Evolutionary conservation across 2,888 invertebrate species (phyloP), one percentile per base, ranked within the genome.

Genomic region (Drosophila testacea): DNA sequence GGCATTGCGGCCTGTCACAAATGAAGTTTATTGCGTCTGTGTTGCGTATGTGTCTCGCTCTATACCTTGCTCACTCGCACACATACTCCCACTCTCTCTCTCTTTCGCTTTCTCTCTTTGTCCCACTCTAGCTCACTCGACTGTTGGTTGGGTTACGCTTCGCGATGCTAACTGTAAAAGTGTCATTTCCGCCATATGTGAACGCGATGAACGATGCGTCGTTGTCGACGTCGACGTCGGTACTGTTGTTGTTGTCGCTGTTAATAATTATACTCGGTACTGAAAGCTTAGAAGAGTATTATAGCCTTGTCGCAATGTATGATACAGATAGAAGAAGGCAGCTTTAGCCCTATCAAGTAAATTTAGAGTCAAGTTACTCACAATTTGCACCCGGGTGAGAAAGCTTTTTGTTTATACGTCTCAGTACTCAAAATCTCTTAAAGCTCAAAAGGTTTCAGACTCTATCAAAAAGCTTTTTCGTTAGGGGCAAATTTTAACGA

Each of bases 1-100:
- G 82, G 81, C 87, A 81, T 90, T 91, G 89, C 83, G 89, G 83
- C 83, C 90, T 91, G 91, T 90, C 90, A 91, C 73, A 90, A 91
- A 74, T 90, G 90, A 90, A 91, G 90, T 90, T 90, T 90, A 90
- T 90, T 89, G 90, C 83, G 91, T 90, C 91, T 90, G 90, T 83
- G 76, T 79, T 70, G 83, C 81, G 73, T 73, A 65, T 77, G 71
- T 70, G 78, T 70, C 67, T 56, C 70, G 47, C 44, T 10, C 57
- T 51, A 39, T 44, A 41, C 5, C 69, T 7, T 16, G 16, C 41
- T 34, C 56, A n/a, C 52, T 13, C 51, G 10, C 52, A 30, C 32
- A 3, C 32, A 7, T 56, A 13, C 52, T 13, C 51, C 6, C 52
- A 22, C 28, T 4, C 32, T 9, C 27, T 6, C 36, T 27, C 11